phyloP scores from a whole-genome alignment of 2,888 invertebrate species.

The Trissolcus brochymenae region DNA sequence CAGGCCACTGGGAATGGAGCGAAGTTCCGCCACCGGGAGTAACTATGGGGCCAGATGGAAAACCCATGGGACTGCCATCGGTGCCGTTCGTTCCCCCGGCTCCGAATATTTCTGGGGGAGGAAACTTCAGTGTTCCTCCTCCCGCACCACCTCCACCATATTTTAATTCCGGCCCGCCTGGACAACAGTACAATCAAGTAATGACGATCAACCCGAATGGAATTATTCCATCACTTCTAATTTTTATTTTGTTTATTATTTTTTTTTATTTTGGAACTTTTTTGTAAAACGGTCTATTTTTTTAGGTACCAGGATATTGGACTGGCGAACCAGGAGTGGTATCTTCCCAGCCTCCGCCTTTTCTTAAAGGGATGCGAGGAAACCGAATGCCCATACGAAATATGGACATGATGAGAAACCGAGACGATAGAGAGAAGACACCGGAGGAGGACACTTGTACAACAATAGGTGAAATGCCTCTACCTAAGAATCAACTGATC shows the following conservation, averaged over 20 bases:
- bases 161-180: conserved; percentile 69
- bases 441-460: conserved; percentile 73
- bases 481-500: background rate
- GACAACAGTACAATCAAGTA: conserved; percentile 71
- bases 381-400: conserved; percentile 68
- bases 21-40: conserved; percentile 71
- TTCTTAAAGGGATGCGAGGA: conserved; percentile 71
- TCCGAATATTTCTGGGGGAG: conserved; percentile 68
- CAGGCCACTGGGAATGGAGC: conserved; percentile 73
- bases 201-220: too few species aligned
- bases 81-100: conserved; percentile 70
- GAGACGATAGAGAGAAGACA: conserved; percentile 72
- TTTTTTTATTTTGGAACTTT: background rate
- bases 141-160: conserved; percentile 65
- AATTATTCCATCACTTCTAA: too few species aligned
- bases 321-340: conserved; percentile 66
- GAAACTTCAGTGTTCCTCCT: conserved; percentile 68
- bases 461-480: conserved; percentile 66
- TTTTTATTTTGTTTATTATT: too few species aligned
- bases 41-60: conserved; percentile 71
- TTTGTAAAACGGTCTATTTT: background rate
- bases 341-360: conserved; percentile 67
- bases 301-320: conserved; percentile 69
- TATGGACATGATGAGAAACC: conserved; percentile 66
- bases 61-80: conserved; percentile 69